Evolutionary conservation across 2,113 vertebrate species (phyloP).

Genomic region (Cnemophilus loriae): DNA sequence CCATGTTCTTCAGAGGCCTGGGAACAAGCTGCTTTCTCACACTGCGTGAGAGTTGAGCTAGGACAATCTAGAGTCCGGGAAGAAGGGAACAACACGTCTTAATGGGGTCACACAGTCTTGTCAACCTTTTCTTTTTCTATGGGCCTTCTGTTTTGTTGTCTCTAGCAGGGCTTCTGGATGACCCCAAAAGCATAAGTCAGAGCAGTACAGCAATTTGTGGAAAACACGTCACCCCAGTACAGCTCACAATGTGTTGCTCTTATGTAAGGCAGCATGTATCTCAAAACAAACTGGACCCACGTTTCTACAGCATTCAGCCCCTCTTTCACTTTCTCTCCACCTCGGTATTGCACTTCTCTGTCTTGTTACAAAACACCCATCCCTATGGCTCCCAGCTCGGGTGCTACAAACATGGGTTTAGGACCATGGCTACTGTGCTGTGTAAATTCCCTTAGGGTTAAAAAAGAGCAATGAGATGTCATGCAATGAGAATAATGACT

Average conservation of each 20-base stretch:
- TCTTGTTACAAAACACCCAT: background rate
- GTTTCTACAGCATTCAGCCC: background rate
- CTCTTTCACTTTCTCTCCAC: background rate
- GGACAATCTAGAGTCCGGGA: background rate
- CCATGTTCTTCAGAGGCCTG: background rate
- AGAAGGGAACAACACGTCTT: background rate
- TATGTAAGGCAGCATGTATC: background rate
- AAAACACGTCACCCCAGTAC: background rate
- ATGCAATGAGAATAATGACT: background rate
- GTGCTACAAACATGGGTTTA: background rate
- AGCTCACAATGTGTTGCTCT: background rate
- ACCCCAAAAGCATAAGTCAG: background rate
- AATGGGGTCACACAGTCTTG: background rate
- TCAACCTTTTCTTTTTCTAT: background rate
- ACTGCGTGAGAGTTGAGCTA: background rate
- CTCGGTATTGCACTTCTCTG: background rate
- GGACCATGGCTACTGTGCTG: rapidly evolving
- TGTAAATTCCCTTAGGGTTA: background rate
- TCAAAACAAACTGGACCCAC: background rate
- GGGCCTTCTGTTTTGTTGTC: background rate
- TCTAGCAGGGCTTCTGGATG: background rate
- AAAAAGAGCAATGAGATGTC: background rate
- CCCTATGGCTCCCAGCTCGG: background rate
- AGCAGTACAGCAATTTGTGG: background rate
- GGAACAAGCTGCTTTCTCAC: background rate